These are phyloP conservation scores for Athetis lepigone DNA, from an alignment of 2,888 invertebrate genomes.

Conservation along the genomic window DNA sequence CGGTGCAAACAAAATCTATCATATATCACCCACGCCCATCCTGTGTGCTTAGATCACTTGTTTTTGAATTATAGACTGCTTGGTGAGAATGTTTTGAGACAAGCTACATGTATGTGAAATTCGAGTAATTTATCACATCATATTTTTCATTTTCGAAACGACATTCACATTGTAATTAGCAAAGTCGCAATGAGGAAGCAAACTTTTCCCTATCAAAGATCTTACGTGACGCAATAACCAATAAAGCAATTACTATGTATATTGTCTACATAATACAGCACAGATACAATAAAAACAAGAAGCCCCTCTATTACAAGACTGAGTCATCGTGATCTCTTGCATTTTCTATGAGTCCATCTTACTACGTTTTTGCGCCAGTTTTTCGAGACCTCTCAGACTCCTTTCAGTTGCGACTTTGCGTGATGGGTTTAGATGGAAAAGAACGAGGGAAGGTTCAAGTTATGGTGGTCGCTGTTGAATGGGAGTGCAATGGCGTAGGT, in stretches of 20 bases:
- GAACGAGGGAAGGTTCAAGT: conserved; percentile 49
- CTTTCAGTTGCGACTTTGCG: conserved; percentile 40
- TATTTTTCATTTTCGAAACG: conserved; percentile 1
- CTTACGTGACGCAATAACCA: conserved; percentile 34
- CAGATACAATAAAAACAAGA: conserved; percentile 38
- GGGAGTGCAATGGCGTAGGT: conserved; percentile 68
- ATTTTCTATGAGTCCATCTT: conserved; percentile 64
- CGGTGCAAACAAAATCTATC: neutral
- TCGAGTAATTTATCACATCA: neutral
- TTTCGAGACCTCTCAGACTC: conserved; percentile 33
- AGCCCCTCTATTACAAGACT: conserved; percentile 33
- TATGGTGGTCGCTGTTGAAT: conserved; percentile 61
- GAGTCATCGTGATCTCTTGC: conserved; percentile 61
- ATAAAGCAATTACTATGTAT: conserved; percentile 29
- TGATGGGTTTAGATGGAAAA: conserved; percentile 3
- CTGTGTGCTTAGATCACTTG: neutral
- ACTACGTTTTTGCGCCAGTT: conserved; percentile 38
- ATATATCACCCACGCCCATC: neutral
- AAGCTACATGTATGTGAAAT: neutral
- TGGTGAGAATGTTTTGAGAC: neutral
- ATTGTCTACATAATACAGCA: conserved; percentile 42
- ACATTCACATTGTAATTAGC: conserved; percentile 12
- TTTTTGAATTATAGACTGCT: neutral
- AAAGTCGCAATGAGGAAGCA: conserved; percentile 36
- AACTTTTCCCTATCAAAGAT: conserved; percentile 32